Evolutionary conservation across 2,888 invertebrate genomes (phyloP).

Genomic region (Eupithecia exiguata): DNA sequence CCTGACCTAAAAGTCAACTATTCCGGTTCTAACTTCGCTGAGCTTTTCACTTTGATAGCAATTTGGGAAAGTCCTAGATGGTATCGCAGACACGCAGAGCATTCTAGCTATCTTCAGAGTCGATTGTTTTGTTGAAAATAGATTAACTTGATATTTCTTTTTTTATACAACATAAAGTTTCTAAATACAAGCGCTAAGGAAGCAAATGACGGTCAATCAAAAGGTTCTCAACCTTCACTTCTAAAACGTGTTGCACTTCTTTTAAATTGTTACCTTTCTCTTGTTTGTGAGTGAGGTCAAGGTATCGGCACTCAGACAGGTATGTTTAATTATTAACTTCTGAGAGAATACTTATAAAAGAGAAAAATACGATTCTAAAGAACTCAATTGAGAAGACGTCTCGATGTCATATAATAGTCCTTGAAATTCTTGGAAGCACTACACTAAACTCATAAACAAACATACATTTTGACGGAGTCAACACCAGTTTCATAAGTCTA

Average conservation of each 20-base stretch:
- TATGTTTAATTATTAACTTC: neutral
- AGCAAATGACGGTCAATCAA: conserved; percentile 17
- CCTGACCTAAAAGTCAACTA: conserved; percentile 25
- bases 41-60: conserved; percentile 37
- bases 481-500: conserved; percentile 36
- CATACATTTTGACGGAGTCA: conserved; percentile 26
- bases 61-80: conserved; percentile 36
- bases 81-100: conserved; percentile 20
- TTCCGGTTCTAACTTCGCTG: conserved; percentile 35
- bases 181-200: neutral
- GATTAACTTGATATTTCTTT: neutral
- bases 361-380: neutral
- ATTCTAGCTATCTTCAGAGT: neutral
- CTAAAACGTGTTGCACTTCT: conserved; percentile 25
- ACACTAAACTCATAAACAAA: conserved; percentile 34
- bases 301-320: neutral
- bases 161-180: neutral
- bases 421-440: conserved; percentile 39
- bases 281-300: conserved; percentile 13
- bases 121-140: conserved; percentile 6
- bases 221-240: conserved; percentile 32
- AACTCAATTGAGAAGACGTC: neutral
- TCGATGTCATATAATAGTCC: conserved; percentile 21
- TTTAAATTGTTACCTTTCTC: conserved; percentile 33
- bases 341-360: neutral